A percentile compares a stretch with the other conserved stretches of the same genome.
phyloP scores from a whole-genome alignment of 2,888 invertebrate genomes.

The Sesia apiformis region DNA sequence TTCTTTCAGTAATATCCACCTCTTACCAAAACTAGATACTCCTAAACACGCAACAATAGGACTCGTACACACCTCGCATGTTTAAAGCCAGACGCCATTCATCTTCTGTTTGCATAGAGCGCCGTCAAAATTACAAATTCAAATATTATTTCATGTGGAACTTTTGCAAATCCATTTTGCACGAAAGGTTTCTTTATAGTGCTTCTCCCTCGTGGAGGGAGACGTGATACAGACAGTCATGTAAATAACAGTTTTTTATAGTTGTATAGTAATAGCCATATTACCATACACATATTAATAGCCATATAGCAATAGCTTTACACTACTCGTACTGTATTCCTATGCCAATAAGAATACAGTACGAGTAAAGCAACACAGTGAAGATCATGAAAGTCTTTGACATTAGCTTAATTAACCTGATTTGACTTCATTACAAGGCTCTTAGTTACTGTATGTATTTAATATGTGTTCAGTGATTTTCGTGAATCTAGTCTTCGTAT shows the following conservation, averaged over 20 bases:
- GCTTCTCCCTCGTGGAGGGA: slow-evolving; percentile 3
- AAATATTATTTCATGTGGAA: slow-evolving; percentile 62
- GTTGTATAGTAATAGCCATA: not conserved
- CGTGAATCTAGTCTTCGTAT: no score
- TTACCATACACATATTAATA: no score
- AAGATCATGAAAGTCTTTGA: no score
- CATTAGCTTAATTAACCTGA: no score
- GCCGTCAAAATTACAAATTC: slow-evolving; percentile 58
- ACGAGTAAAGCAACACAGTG: no score
- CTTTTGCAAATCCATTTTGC: slow-evolving; percentile 58
- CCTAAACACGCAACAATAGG: not conserved
- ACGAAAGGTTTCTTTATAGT: slow-evolving; percentile 29
- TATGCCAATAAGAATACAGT: no score
- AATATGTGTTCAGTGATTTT: no score
- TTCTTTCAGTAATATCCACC: not conserved
- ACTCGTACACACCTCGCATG: slow-evolving; percentile 15
- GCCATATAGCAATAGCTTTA: no score
- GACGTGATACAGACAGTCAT: slow-evolving; percentile 4
- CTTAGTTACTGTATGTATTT: no score
- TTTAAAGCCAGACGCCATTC: slow-evolving; percentile 43
- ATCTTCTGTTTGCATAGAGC: slow-evolving; percentile 35
- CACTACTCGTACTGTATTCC: no score
- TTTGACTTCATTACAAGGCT: no score
- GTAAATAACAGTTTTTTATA: not conserved
- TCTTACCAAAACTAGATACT: not conserved